phyloP scores from a whole-genome alignment of 2,797 vertebrate genomes.

The Peromyscus attwateri region DNA sequence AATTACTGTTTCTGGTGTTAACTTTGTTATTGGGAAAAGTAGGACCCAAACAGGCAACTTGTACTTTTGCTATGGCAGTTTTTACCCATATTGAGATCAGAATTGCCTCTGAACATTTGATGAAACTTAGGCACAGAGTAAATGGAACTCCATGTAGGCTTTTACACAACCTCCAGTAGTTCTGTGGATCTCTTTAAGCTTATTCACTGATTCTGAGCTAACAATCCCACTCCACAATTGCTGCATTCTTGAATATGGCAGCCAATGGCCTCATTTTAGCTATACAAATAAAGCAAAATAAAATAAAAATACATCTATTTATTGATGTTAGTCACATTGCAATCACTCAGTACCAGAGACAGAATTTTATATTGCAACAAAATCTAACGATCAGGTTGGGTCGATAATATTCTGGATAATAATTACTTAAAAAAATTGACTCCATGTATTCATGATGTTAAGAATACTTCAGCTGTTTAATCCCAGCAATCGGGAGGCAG shows the following conservation, averaged over 20 bases:
- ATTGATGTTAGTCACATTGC: conserved; percentile 23
- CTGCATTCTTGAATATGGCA: background rate
- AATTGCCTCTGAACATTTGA: conserved; percentile 29
- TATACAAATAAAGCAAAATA: conserved; percentile 36
- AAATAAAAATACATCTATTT: conserved; percentile 45
- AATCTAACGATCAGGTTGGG: background rate
- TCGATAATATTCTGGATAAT: conserved; percentile 45
- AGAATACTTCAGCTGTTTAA: background rate
- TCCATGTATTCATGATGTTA: too few relatives aligned
- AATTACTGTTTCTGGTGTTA: conserved; percentile 38
- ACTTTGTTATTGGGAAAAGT: conserved; percentile 26
- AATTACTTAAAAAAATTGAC: conserved; percentile 4
- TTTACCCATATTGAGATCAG: background rate
- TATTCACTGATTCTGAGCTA: conserved; percentile 7
- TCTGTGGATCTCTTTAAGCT: conserved; percentile 5
- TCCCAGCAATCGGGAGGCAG: too few relatives aligned
- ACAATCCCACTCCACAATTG: background rate
- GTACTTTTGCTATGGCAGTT: background rate
- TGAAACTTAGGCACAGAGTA: conserved; percentile 36
- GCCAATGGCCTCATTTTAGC: background rate
- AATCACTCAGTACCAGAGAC: conserved; percentile 9
- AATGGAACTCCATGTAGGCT: conserved; percentile 34
- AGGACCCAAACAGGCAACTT: background rate
- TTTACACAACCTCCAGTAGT: conserved; percentile 47
- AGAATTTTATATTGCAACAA: background rate